phyloP scores from a whole-genome alignment of 2,797 vertebrate species.

The Otolemur crassicaudatus region DNA sequence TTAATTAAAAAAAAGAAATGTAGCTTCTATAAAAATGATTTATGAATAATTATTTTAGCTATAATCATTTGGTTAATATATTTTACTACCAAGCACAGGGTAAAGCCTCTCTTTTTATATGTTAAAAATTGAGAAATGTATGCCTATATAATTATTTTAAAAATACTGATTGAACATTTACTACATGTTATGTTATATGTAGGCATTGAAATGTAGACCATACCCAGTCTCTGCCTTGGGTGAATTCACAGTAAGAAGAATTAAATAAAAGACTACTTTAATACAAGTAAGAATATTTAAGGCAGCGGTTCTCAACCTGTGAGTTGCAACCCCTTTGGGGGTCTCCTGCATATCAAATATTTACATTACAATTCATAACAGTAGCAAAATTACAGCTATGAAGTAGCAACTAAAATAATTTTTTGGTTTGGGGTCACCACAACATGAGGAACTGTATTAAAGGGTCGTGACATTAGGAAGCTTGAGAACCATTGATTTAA shows the following conservation, averaged over 20 bases:
- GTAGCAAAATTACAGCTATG: too few relatives aligned
- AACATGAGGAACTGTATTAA: too few relatives aligned
- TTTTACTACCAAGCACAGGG: neutral
- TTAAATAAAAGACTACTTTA: neutral
- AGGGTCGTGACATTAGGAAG: too few relatives aligned
- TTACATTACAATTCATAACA: too few relatives aligned
- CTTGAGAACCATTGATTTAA: neutral
- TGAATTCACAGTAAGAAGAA: neutral
- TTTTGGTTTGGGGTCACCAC: too few relatives aligned
- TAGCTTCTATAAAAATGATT: neutral
- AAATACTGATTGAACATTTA: neutral
- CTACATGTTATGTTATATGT: neutral
- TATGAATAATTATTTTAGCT: neutral
- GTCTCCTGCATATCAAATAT: too few relatives aligned
- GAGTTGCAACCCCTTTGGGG: too few relatives aligned
- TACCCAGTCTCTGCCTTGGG: neutral
- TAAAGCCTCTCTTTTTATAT: neutral
- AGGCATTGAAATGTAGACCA: neutral
- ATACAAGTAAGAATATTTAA: neutral
- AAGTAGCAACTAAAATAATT: too few relatives aligned
- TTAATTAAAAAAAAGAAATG: neutral
- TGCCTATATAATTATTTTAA: neutral
- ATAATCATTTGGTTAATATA: neutral
- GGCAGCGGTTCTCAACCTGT: too few relatives aligned
- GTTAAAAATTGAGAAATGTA: neutral